Percentiles rank a stretch among this genome's conserved stretches.
phyloP scores from a whole-genome alignment of 2,797 vertebrate species.

The Hypotaenidia philippensis region DNA sequence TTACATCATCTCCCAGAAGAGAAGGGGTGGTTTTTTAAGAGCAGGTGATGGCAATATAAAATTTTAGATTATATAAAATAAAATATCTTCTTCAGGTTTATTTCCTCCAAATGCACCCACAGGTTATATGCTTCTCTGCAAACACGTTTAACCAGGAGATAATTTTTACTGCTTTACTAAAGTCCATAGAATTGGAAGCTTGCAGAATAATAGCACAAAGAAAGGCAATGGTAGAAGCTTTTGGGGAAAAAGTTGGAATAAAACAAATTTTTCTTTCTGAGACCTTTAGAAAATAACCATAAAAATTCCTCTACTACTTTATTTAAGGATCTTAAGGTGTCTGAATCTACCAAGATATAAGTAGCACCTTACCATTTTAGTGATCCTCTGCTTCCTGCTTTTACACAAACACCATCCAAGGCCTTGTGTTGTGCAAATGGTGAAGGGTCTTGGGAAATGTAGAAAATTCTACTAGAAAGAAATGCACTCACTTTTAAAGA shows the following conservation, averaged over 20 bases:
- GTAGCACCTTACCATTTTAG: not conserved
- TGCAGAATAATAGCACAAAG: not conserved
- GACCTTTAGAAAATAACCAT: not conserved
- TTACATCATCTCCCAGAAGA: not conserved
- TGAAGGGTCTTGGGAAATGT: not conserved
- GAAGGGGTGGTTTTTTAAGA: not conserved
- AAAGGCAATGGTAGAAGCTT: not conserved
- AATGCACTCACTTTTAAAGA: not conserved
- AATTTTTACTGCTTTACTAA: not conserved
- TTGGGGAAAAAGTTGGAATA: not conserved
- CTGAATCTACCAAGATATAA: not conserved
- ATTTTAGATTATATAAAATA: not conserved
- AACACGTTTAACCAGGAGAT: not conserved
- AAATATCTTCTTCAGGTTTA: not conserved
- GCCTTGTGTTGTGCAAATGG: accelerated
- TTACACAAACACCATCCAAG: not conserved
- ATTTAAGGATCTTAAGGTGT: not conserved
- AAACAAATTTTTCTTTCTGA: not conserved
- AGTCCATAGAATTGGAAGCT: not conserved
- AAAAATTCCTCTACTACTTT: not conserved
- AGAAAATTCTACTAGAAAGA: not conserved
- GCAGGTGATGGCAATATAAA: not conserved
- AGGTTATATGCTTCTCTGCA: not conserved
- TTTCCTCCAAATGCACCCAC: not conserved
- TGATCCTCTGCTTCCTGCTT: not conserved